Evolutionary conservation across 2,888 invertebrate genomes (phyloP).

Genomic region (Agrochola macilenta): DNA sequence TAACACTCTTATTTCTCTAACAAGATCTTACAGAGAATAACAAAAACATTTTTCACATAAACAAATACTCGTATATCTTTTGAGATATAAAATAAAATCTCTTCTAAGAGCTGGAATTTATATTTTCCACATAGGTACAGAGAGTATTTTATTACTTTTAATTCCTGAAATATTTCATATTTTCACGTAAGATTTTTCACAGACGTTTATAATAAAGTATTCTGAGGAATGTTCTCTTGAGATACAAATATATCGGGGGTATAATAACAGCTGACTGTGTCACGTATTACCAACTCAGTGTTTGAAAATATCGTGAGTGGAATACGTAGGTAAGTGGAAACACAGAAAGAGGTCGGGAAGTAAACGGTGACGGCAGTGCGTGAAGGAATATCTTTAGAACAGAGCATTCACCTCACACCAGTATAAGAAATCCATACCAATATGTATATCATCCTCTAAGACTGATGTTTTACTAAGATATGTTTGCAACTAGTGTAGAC

Average conservation of each 20-base stretch:
- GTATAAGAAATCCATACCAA: slow-evolving; percentile 2
- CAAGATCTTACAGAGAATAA: slow-evolving; percentile 18
- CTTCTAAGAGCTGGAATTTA: slow-evolving; percentile 12
- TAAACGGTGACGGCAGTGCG: slow-evolving; percentile 16
- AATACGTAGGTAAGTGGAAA: slow-evolving; percentile 46
- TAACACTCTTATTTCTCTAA: slow-evolving; percentile 6
- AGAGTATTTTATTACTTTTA: slow-evolving; percentile 45
- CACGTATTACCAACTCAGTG: slow-evolving; percentile 62
- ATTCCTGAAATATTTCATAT: slow-evolving; percentile 41
- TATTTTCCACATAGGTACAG: slow-evolving; percentile 35
- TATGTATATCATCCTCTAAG: not conserved
- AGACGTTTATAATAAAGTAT: slow-evolving; percentile 48
- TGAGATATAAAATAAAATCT: slow-evolving; percentile 10
- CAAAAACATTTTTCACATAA: slow-evolving; percentile 10
- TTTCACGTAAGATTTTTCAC: slow-evolving; percentile 56
- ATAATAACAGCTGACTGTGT: slow-evolving; percentile 57
- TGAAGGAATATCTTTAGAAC: slow-evolving; percentile 22
- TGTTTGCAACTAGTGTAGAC: not conserved
- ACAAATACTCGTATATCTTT: too few species aligned
- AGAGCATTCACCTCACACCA: slow-evolving; percentile 25
- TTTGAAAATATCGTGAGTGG: slow-evolving; percentile 63
- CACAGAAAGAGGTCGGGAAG: slow-evolving; percentile 27
- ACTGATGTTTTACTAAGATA: not conserved
- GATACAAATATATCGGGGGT: slow-evolving; percentile 62
- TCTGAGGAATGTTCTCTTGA: slow-evolving; percentile 39